phyloP scores from a whole-genome alignment of 2,113 vertebrate genomes.

The Gavia stellata region DNA sequence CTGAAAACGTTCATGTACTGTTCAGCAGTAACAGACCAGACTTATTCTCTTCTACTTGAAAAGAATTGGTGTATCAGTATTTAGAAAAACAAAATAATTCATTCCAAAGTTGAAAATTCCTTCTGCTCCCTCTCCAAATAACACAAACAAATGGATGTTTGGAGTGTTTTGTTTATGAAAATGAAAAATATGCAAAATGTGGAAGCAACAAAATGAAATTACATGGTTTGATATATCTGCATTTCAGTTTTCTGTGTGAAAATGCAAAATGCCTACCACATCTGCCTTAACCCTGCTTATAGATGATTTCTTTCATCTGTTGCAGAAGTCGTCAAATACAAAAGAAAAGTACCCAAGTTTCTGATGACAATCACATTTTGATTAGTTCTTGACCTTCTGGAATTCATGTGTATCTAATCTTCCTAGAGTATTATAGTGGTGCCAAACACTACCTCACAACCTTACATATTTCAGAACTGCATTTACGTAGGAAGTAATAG shows the following conservation, averaged over 20 bases:
- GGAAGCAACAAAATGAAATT: neutral
- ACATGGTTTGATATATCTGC: neutral
- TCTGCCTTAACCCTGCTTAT: rapidly evolving
- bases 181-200: neutral
- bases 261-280: neutral
- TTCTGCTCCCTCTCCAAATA: neutral
- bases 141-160: neutral
- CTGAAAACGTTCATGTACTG: neutral
- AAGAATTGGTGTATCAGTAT: neutral
- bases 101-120: neutral
- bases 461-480: neutral
- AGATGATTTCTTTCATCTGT: neutral
- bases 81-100: neutral
- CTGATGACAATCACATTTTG: neutral
- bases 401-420: neutral
- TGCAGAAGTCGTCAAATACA: neutral
- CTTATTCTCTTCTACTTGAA: neutral
- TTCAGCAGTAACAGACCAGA: neutral
- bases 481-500: neutral
- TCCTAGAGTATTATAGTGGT: neutral
- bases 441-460: neutral
- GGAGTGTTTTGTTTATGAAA: neutral
- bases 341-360: neutral
- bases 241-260: neutral
- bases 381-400: neutral